Evolutionary conservation across 37 sponge, comb jelly and placozoan genomes (phyloP).

Genomic region (Theonella swinhoei): DNA sequence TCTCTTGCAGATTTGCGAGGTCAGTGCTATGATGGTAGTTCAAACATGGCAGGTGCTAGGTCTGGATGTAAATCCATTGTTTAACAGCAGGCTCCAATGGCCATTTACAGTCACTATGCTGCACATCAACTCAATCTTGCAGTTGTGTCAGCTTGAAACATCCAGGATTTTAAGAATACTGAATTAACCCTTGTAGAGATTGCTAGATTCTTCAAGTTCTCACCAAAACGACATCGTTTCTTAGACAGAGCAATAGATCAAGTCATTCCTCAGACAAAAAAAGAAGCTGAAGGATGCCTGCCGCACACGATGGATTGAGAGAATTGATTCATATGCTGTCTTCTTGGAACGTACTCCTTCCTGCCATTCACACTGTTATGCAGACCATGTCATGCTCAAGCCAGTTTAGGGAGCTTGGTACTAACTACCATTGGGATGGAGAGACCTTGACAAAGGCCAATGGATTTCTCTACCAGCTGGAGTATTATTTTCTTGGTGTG

Average conservation of each 20-base stretch:
- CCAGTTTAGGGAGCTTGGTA: constrained; percentile 20
- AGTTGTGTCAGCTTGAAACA: constrained; percentile 54
- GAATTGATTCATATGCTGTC: constrained; percentile 43
- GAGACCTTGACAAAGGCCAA: constrained; percentile 61
- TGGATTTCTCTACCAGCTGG: constrained; percentile 17
- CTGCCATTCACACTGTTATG: constrained; percentile 33
- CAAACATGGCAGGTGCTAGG: constrained; percentile 57
- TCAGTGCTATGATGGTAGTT: constrained; percentile 66
- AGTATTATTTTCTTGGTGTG: constrained; percentile 8
- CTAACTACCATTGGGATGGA: constrained; percentile 71
- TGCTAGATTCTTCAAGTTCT: constrained; percentile 54
- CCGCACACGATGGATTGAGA: constrained; percentile 58
- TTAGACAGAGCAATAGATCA: too few relatives aligned
- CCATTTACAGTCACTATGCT: constrained; percentile 59
- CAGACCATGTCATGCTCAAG: constrained; percentile 50
- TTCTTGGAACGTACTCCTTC: constrained; percentile 65
- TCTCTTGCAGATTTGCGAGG: constrained; percentile 36
- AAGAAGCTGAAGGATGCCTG: constrained; percentile 67
- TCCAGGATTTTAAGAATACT: constrained; percentile 47
- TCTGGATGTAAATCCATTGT: constrained; percentile 48
- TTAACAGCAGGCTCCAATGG: constrained; percentile 44
- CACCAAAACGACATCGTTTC: constrained; percentile 54
- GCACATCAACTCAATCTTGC: constrained; percentile 59
- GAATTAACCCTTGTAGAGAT: constrained; percentile 45
- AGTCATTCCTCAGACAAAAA: too few relatives aligned